Evolutionary conservation across 1,140 invertebrate genomes (phyloP), one percentile per base, ranked within the genome.

Genomic region (Pseudomyrmex sp.): DNA sequence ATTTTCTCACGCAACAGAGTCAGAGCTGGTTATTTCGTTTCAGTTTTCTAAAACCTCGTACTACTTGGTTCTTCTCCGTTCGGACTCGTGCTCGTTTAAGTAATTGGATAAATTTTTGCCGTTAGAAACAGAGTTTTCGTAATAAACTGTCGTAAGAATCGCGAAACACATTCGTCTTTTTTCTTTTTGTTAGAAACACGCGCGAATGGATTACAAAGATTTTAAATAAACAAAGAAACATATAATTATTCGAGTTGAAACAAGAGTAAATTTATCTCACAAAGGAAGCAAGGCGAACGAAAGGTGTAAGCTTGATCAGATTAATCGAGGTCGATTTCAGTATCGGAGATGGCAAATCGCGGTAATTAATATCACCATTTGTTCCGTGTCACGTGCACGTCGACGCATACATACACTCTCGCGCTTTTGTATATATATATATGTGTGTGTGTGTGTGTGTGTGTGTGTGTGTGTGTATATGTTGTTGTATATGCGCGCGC

Each of bases 321-420:
- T 91, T 86, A 88, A 89, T 88, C 72, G 83, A 7, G 82, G 76
- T 76, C 87, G 83, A 87, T 86, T 91, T 87, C 65, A 66, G 75
- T 86, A 89, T 89, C 73, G 83, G 52, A 87, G 87, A 90, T 88
- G 85, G 50, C 68, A 85, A 87, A 91, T 89, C 70, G 79, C 15
- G 20, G 61, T 89, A 90, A 92, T 92, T 92, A 92, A 92, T 91
- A 85, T 66, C 59, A 86, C 88, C 88, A 86, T 90, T 92, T 87
- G 83, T 91, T 87, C 84, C 62, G 82, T 23, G 80, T 87, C 84
- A 84, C 69, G 76, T 88, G 85, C 89, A 77, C 85, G 74, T 69
- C 54, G 15, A 23, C 48, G 56, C 44, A 48, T n/a, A 15, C 20
- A 26, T 20, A 48, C 35, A 62, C 48, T 52, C 12, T 15, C 13